These are phyloP conservation scores for Cephus sareptanus DNA, from an alignment of 2,888 invertebrate genomes.

Conservation along the genomic window DNA sequence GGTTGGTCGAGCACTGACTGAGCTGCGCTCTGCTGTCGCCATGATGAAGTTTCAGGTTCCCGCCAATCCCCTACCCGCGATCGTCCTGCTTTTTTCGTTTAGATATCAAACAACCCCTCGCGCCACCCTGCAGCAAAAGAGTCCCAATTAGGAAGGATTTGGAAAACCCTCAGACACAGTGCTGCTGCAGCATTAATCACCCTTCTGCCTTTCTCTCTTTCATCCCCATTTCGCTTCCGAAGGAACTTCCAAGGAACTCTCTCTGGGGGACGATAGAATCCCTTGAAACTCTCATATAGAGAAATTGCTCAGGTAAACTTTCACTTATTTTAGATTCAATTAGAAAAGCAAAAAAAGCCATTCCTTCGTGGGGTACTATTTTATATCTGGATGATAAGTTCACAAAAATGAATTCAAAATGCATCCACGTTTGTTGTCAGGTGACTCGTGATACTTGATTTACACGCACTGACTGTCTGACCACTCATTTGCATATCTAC, in stretches of 20 bases:
- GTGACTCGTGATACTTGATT: neutral
- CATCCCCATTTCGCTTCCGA: neutral
- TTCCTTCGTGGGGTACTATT: neutral
- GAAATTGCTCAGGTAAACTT: neutral
- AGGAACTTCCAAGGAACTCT: neutral
- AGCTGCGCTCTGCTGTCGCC: conserved; percentile 42
- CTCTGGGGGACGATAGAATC: neutral
- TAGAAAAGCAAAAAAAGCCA: neutral
- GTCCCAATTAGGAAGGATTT: neutral
- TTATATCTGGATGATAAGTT: neutral
- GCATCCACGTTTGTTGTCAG: neutral
- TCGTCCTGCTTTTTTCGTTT: neutral
- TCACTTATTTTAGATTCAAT: neutral
- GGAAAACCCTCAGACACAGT: neutral
- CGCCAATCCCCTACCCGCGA: conserved; percentile 41
- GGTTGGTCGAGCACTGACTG: conserved; percentile 53
- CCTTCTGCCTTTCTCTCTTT: neutral
- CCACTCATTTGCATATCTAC: neutral
- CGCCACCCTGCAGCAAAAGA: neutral
- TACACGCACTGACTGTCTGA: neutral
- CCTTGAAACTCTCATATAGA: neutral
- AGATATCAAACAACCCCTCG: neutral
- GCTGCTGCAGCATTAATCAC: neutral
- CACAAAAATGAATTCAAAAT: neutral
- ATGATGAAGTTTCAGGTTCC: conserved; percentile 41